Conservation (phyloP, 23 tunicate genomes). For the Botrylloides violaceus region DNA sequence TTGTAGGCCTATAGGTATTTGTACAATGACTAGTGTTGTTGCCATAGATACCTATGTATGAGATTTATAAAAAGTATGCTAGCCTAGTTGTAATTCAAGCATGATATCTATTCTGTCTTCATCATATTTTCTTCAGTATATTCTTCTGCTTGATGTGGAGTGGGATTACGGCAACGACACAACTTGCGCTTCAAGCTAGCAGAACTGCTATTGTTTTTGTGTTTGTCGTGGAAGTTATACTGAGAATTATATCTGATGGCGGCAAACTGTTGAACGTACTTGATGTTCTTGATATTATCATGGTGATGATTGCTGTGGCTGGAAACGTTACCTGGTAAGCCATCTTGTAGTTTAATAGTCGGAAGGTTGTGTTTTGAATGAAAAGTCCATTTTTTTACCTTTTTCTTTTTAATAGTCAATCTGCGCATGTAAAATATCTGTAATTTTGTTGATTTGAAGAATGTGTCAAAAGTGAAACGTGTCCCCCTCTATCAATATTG, state of each 20-base stretch:
- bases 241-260: conserved; percentile 62
- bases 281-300: conserved; percentile 59
- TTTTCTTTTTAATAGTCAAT: too few relatives aligned
- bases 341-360: not conserved
- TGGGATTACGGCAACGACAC: conserved; percentile 50
- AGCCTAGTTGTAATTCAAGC: too few relatives aligned
- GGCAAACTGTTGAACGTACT: conserved; percentile 37
- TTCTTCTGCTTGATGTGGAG: conserved; percentile 81
- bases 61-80: too few relatives aligned
- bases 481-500: too few relatives aligned
- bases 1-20: too few relatives aligned
- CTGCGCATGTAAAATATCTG: too few relatives aligned
- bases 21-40: too few relatives aligned
- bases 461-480: not conserved
- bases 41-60: too few relatives aligned
- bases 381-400: too few relatives aligned
- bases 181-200: conserved; percentile 52
- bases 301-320: conserved; percentile 55
- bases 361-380: too few relatives aligned
- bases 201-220: conserved; percentile 44
- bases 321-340: conserved; percentile 60
- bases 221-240: conserved; percentile 56
- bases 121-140: conserved; percentile 26
- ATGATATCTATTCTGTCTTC: too few relatives aligned
- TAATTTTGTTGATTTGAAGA: too few relatives aligned